A percentile compares a stretch with the other conserved stretches of the same genome.
Evolutionary conservation across 2,888 invertebrate species (phyloP).

Genomic region (Exephanes ischioxanthus): DNA sequence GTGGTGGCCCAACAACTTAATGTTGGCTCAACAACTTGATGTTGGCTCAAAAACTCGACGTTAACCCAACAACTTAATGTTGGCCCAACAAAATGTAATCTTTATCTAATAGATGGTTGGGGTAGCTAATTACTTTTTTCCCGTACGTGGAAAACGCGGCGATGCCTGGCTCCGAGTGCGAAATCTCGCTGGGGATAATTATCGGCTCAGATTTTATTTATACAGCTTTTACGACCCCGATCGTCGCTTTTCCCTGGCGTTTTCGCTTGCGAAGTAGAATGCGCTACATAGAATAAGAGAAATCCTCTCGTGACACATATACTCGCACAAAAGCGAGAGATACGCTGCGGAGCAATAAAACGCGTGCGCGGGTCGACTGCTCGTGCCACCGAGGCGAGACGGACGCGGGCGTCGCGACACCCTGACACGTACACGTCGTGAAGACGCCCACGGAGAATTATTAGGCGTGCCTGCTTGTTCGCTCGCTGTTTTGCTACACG

Average conservation of each 20-base stretch:
- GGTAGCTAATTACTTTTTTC: neutral
- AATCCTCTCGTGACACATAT: slow-evolving; percentile 38
- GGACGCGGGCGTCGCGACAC: slow-evolving; percentile 81
- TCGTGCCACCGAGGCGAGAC: slow-evolving; percentile 74
- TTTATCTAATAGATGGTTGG: neutral
- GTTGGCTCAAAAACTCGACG: too few relatives aligned
- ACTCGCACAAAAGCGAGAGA: neutral
- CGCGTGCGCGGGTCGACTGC: slow-evolving; percentile 57
- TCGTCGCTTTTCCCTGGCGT: slow-evolving; percentile 22
- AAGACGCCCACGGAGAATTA: slow-evolving; percentile 80
- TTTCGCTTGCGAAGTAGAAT: neutral
- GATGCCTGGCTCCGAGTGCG: neutral
- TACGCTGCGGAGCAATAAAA: slow-evolving; percentile 68
- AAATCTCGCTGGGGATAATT: slow-evolving; percentile 27
- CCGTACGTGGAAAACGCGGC: neutral
- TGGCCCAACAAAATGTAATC: neutral
- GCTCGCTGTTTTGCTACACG: slow-evolving; percentile 47
- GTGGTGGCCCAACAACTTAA: neutral
- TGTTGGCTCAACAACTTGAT: neutral
- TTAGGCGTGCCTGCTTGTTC: slow-evolving; percentile 79
- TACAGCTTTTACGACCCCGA: slow-evolving; percentile 77
- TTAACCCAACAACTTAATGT: neutral
- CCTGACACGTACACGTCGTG: slow-evolving; percentile 82
- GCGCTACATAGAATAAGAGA: slow-evolving; percentile 19
- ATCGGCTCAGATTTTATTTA: slow-evolving; percentile 76